Conservation (phyloP, 1,140 invertebrate species). For the Platorchestia sp. region DNA sequence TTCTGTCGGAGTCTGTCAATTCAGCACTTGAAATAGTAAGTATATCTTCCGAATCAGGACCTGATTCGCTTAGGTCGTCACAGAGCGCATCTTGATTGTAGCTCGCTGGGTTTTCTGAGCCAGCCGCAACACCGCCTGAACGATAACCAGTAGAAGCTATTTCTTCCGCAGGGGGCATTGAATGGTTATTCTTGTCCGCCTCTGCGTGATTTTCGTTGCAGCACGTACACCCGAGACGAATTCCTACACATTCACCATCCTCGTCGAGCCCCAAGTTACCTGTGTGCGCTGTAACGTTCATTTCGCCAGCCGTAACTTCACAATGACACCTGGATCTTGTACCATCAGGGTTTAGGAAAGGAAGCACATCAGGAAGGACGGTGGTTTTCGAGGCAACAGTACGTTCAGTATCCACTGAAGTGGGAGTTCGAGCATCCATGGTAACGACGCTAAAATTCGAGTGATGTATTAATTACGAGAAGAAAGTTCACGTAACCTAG, state of each 20-base stretch:
- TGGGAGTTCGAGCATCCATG: neutral
- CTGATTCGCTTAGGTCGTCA: neutral
- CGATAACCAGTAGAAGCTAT: neutral
- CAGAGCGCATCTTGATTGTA: neutral
- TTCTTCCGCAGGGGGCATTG: neutral
- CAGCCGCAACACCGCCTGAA: neutral
- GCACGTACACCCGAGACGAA: neutral
- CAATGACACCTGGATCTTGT: neutral
- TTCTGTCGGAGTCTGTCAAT: neutral
- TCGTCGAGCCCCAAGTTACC: neutral
- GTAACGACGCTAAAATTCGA: neutral
- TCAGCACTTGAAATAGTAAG: neutral
- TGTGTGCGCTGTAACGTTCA: neutral
- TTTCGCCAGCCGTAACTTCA: neutral
- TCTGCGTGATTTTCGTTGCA: neutral
- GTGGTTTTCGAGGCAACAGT: neutral
- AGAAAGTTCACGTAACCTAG: neutral
- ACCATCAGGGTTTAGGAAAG: too few relatives aligned
- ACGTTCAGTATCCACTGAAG: neutral
- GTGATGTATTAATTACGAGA: neutral
- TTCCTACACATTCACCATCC: neutral
- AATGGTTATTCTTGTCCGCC: neutral
- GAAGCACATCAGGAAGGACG: too few relatives aligned
- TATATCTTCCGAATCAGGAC: neutral
- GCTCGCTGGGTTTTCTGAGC: neutral